Evolutionary conservation across 2,888 invertebrate genomes (phyloP).

Genomic region (Harpagoxenus sublaevis): DNA sequence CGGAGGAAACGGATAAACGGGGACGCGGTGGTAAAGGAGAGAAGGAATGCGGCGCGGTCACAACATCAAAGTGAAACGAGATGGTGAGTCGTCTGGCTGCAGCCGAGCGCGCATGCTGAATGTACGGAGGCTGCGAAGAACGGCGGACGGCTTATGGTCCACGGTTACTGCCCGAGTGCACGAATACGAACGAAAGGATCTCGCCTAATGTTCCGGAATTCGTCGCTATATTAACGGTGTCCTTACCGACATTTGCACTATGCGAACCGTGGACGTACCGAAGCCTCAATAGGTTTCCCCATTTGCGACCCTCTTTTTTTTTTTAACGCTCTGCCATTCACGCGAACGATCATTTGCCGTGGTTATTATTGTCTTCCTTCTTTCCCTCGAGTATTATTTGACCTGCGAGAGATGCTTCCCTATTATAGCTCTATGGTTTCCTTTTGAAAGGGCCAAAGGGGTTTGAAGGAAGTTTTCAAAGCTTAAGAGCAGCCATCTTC

Average conservation of each 20-base stretch:
- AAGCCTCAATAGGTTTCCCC: not conserved
- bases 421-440: not conserved
- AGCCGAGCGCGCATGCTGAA: constrained; percentile 50
- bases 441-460: not conserved
- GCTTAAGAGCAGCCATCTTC: not conserved
- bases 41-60: constrained; percentile 66
- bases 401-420: not conserved
- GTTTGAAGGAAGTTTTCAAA: not conserved
- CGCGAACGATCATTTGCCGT: not conserved
- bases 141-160: constrained; percentile 15
- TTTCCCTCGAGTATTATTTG: not conserved
- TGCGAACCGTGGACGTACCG: not conserved
- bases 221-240: constrained; percentile 30
- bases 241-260: not conserved
- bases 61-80: constrained; percentile 70
- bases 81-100: constrained; percentile 64
- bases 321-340: not conserved
- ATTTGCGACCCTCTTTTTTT: not conserved
- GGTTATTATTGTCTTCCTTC: not conserved
- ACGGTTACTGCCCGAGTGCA: constrained; percentile 45
- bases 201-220: constrained; percentile 20
- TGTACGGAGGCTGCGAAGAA: constrained; percentile 38
- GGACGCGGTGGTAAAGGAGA: constrained; percentile 48
- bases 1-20: constrained; percentile 54
- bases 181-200: constrained; percentile 43